Evolutionary conservation across 2,888 invertebrate genomes (phyloP).

Genomic region (Polyommatus iphigenia): DNA sequence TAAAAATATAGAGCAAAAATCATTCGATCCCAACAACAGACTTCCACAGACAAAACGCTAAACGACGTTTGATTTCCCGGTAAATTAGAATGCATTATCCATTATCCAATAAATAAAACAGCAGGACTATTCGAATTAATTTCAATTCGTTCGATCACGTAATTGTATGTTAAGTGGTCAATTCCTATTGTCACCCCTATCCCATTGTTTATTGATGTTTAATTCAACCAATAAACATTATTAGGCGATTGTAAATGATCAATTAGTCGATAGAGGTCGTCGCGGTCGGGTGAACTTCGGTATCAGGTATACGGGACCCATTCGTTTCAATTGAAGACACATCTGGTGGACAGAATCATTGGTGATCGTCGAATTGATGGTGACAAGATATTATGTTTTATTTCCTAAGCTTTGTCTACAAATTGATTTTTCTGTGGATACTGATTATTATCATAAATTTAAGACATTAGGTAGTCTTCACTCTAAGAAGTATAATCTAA

Average conservation of each 20-base stretch:
- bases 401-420: no score
- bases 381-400: not conserved
- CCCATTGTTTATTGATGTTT: slow-evolving; percentile 24
- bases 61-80: not conserved
- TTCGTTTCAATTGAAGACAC: slow-evolving; percentile 32
- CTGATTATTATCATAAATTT: no score
- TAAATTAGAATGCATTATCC: slow-evolving; percentile 9
- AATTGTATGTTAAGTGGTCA: slow-evolving; percentile 27
- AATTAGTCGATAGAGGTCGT: slow-evolving; percentile 33
- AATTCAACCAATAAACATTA: slow-evolving; percentile 27
- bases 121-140: slow-evolving; percentile 22
- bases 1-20: not conserved
- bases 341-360: not conserved
- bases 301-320: slow-evolving; percentile 33
- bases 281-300: slow-evolving; percentile 1
- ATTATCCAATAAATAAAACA: slow-evolving; percentile 9
- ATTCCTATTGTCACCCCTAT: slow-evolving; percentile 24
- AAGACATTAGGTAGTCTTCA: no score
- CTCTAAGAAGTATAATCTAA: no score
- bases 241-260: slow-evolving; percentile 29
- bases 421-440: no score
- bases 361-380: not conserved
- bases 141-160: slow-evolving; percentile 10
- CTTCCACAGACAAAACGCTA: not conserved
- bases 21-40: not conserved